phyloP scores from a whole-genome alignment of 2,797 vertebrate species.

The Labeo calbasu region DNA sequence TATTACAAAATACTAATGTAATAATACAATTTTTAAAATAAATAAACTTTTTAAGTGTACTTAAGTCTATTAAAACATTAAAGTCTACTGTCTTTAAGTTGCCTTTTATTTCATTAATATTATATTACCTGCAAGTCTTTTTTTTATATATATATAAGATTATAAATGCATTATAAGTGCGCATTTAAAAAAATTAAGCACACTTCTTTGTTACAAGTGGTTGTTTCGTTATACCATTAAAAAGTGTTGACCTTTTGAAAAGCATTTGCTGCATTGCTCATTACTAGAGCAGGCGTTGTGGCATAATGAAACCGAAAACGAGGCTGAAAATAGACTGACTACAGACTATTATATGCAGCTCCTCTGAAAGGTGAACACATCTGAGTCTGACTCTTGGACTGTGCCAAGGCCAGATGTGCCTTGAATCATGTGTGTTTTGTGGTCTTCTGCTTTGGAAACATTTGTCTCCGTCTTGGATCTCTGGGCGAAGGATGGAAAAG shows the following conservation, averaged over 20 bases:
- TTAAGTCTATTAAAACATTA: not conserved
- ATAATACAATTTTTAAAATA: not conserved
- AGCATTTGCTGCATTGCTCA: constrained; percentile 31
- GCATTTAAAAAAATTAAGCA: not conserved
- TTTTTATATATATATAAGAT: too few species aligned
- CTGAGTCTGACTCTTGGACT: constrained; percentile 48
- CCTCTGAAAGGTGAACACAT: constrained; percentile 42
- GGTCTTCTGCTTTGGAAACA: constrained; percentile 53
- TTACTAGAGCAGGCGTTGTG: constrained; percentile 39
- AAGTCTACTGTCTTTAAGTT: not conserved
- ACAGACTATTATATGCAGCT: constrained; percentile 35
- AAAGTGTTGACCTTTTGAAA: constrained; percentile 47
- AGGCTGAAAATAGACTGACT: constrained; percentile 15
- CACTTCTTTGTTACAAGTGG: not conserved
- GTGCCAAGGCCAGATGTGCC: constrained; percentile 72
- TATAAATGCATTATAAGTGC: not conserved
- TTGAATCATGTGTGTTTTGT: constrained; percentile 68
- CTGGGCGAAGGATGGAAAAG: constrained; percentile 47
- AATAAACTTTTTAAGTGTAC: not conserved
- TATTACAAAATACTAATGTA: not conserved
- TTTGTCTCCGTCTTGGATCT: constrained; percentile 47
- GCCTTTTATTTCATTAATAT: not conserved
- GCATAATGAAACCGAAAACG: constrained; percentile 57
- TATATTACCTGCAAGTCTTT: not conserved
- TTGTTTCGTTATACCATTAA: constrained; percentile 55